Percentiles rank a stretch among this genome's conserved stretches.
Conservation (phyloP, 1,140 invertebrate genomes). For the Colletes latitarsis region DNA sequence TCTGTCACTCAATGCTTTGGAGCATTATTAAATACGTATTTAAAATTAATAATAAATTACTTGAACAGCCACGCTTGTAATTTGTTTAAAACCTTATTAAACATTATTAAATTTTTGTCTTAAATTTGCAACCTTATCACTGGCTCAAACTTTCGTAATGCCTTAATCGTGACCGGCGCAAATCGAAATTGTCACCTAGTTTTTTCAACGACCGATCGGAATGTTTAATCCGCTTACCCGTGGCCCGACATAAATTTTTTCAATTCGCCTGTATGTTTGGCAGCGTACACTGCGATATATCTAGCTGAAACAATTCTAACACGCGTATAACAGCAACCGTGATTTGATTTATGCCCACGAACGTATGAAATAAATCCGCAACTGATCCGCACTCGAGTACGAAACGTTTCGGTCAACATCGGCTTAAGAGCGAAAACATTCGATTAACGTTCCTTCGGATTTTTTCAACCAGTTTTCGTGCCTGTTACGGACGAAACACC, state of each 20-base stretch:
- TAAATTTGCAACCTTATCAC: neutral
- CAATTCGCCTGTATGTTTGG: neutral
- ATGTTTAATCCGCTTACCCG: neutral
- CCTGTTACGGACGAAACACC: neutral
- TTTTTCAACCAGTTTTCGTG: neutral
- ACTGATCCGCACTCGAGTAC: neutral
- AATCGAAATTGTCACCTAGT: neutral
- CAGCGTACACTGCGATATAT: neutral
- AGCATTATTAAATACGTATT: too few relatives aligned
- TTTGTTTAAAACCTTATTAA: neutral
- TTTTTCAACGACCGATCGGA: neutral
- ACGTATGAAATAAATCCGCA: slow-evolving; percentile 27
- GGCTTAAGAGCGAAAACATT: slow-evolving; percentile 24
- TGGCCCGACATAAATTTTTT: neutral
- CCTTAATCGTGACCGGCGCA: neutral
- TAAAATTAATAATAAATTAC: too few relatives aligned
- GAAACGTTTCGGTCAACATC: neutral
- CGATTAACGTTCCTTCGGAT: slow-evolving; percentile 28
- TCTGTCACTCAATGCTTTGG: too few relatives aligned
- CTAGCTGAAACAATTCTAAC: neutral
- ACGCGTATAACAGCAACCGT: neutral
- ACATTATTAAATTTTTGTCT: neutral
- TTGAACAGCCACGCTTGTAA: too few relatives aligned
- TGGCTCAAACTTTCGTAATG: neutral
- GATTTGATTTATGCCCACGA: slow-evolving; percentile 19